Conservation (phyloP, 2,888 invertebrate species). For the Acanthosoma haemorrhoidale region DNA sequence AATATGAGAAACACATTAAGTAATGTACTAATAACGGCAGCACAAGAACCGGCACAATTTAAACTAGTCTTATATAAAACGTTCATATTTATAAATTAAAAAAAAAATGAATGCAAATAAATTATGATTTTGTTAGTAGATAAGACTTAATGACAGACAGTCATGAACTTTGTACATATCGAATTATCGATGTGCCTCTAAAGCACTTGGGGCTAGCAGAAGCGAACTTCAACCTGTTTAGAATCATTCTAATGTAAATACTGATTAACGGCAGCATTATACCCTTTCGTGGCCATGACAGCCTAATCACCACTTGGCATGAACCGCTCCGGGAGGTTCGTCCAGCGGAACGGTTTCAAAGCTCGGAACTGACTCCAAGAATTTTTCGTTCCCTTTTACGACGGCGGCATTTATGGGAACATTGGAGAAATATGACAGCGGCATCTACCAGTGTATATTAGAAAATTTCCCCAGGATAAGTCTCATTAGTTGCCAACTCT, state of each 20-base stretch:
- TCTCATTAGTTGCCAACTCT: too few relatives aligned
- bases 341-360: too few relatives aligned
- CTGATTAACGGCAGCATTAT: too few relatives aligned
- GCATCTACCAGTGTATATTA: too few relatives aligned
- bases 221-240: background rate
- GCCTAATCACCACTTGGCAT: too few relatives aligned
- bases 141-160: background rate
- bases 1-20: background rate
- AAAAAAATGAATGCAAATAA: background rate
- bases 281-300: too few relatives aligned
- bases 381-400: too few relatives aligned
- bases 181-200: background rate
- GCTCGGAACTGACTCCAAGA: too few relatives aligned
- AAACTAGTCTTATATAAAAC: background rate
- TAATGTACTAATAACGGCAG: background rate
- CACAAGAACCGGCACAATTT: background rate
- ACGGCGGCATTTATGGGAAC: too few relatives aligned
- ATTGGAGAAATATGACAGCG: too few relatives aligned
- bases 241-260: background rate
- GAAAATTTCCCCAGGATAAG: too few relatives aligned
- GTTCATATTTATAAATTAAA: background rate
- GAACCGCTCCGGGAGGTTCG: too few relatives aligned
- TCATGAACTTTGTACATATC: slow-evolving; percentile 13
- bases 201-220: background rate
- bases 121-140: background rate